Conservation (phyloP, 2,888 invertebrate genomes). For the Polydesmus complanatus region DNA sequence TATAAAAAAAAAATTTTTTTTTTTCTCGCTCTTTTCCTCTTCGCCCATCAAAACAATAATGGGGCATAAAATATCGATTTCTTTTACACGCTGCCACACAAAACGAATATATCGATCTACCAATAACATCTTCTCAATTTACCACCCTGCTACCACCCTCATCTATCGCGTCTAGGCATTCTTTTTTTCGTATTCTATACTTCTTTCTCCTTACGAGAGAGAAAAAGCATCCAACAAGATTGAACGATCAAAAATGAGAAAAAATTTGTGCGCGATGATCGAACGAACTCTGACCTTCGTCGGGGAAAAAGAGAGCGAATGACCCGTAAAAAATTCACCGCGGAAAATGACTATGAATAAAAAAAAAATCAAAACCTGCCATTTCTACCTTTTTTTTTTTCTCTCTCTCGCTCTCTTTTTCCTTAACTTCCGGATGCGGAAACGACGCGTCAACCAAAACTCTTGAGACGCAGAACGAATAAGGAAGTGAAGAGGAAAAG, state of each 20-base stretch:
- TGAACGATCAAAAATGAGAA: background rate
- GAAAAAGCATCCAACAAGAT: background rate
- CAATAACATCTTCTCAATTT: no score
- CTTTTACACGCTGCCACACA: background rate
- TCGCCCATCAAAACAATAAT: background rate
- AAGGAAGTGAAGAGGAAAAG: no score
- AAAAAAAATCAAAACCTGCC: no score
- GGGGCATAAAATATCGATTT: background rate
- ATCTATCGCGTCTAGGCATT: no score
- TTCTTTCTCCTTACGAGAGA: no score
- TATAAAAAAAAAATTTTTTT: no score
- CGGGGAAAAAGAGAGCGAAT: background rate
- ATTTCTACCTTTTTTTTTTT: no score
- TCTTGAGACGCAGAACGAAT: background rate
- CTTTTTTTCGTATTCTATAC: no score
- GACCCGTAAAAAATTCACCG: background rate
- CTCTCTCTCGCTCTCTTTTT: background rate
- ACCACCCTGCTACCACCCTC: no score
- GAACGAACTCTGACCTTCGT: background rate
- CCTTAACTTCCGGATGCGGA: background rate
- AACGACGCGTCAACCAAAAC: background rate
- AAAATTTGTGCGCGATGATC: background rate
- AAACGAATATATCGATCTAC: background rate
- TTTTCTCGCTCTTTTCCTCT: background rate
- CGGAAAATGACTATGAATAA: no score